These are phyloP conservation scores for Mus spretus DNA, from an alignment of 2,797 vertebrate genomes.

Conservation along the genomic window DNA sequence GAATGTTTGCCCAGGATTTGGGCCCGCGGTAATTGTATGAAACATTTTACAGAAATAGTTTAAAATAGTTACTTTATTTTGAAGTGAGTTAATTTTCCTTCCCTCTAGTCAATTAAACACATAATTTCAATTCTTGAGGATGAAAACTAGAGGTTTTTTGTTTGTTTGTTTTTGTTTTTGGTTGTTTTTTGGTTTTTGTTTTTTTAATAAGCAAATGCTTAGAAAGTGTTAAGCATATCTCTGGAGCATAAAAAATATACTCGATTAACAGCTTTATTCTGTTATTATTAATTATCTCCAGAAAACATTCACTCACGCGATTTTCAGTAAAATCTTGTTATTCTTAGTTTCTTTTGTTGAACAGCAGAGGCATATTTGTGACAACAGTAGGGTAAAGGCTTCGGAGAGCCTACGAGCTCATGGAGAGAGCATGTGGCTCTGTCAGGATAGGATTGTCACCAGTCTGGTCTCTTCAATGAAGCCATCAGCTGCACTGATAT, in stretches of 20 bases:
- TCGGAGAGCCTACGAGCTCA: neutral
- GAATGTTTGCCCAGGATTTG: constrained; percentile 87
- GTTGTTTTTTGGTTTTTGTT: no score
- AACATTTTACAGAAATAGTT: constrained; percentile 89
- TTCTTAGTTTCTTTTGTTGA: constrained; percentile 78
- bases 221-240: constrained; percentile 88
- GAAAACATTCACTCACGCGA: constrained; percentile 80
- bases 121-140: constrained; percentile 89
- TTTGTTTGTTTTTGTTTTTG: no score
- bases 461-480: neutral
- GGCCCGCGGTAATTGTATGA: constrained; percentile 90
- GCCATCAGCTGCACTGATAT: neutral
- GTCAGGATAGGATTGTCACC: neutral
- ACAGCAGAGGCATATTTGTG: neutral
- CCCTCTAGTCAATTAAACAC: constrained; percentile 90
- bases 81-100: constrained; percentile 88
- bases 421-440: neutral
- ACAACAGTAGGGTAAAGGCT: neutral
- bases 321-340: constrained; percentile 81
- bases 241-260: constrained; percentile 86
- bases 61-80: constrained; percentile 88
- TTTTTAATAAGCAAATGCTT: constrained; percentile 86
- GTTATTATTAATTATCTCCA: constrained; percentile 86
- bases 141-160: constrained; percentile 84
- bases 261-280: constrained; percentile 87